Conservation (phyloP, 2,888 invertebrate genomes). For the Zygaena filipendulae region DNA sequence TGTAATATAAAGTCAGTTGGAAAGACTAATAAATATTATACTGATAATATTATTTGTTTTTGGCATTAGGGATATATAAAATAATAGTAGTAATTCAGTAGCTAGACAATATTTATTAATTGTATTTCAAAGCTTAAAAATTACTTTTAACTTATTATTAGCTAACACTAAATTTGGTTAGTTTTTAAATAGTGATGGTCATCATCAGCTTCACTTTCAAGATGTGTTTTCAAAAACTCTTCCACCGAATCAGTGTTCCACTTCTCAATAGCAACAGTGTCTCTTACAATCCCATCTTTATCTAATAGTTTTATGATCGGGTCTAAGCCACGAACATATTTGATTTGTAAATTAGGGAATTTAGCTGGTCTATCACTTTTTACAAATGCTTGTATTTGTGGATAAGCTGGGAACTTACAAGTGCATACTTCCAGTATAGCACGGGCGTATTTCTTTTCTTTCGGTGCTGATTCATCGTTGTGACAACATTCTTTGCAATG, state of each 20-base stretch:
- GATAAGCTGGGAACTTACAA: conserved; percentile 97
- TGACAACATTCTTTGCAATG: conserved; percentile 86
- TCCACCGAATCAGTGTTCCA: conserved; percentile 99
- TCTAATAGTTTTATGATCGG: conserved; percentile 93
- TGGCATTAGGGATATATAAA: no score
- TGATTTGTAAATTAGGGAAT: conserved; percentile 91
- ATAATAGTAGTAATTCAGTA: no score
- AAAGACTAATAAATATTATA: no score
- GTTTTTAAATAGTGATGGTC: conserved; percentile 69
- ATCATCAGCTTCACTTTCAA: conserved; percentile 71
- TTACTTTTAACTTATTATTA: conserved; percentile 8
- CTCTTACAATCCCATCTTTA: conserved; percentile 83
- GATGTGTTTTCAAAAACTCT: conserved; percentile 93
- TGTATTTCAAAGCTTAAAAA: no score
- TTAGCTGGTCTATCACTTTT: conserved; percentile 91
- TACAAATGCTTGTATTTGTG: conserved; percentile 98
- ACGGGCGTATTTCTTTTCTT: conserved; percentile 84
- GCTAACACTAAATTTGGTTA: conserved; percentile 56
- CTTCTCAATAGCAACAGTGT: conserved; percentile 94
- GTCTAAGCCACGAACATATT: conserved; percentile 93
- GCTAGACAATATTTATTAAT: no score
- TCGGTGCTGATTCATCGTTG: conserved; percentile 74
- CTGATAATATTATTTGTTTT: no score
- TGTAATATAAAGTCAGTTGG: no score
- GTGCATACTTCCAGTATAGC: conserved; percentile 97